Conservation (phyloP, 2,888 invertebrate genomes). For the Nomada fabriciana region DNA sequence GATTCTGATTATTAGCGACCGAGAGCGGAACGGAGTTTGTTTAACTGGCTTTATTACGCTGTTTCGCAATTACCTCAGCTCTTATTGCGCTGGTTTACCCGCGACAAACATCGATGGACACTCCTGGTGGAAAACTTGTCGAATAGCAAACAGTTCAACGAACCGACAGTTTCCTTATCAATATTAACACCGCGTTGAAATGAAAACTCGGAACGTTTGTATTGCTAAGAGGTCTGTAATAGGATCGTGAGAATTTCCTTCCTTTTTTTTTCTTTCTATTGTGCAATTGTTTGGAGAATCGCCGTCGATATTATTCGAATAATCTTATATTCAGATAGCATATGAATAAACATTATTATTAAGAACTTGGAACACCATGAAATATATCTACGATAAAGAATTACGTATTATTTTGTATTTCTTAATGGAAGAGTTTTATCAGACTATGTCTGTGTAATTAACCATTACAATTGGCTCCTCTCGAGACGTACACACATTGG, state of each 20-base stretch:
- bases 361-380: neutral
- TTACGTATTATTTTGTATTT: no score
- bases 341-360: neutral
- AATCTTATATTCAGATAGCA: neutral
- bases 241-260: neutral
- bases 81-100: constrained; percentile 28
- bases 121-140: constrained; percentile 5
- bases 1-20: constrained; percentile 53
- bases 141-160: constrained; percentile 8
- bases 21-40: constrained; percentile 39
- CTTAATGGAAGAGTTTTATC: no score
- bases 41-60: constrained; percentile 55
- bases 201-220: neutral
- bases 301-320: neutral
- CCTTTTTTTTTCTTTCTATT: neutral
- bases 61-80: constrained; percentile 37
- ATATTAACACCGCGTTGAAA: constrained; percentile 16
- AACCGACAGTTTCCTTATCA: constrained; percentile 19
- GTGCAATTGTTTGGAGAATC: neutral
- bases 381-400: neutral
- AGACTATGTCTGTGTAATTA: neutral
- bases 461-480: neutral
- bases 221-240: neutral
- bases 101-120: constrained; percentile 27
- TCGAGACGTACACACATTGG: neutral